Base-by-base conservation (phyloP, 2,888 invertebrate genomes). In the Leptodirus hochenwartii region DNA sequence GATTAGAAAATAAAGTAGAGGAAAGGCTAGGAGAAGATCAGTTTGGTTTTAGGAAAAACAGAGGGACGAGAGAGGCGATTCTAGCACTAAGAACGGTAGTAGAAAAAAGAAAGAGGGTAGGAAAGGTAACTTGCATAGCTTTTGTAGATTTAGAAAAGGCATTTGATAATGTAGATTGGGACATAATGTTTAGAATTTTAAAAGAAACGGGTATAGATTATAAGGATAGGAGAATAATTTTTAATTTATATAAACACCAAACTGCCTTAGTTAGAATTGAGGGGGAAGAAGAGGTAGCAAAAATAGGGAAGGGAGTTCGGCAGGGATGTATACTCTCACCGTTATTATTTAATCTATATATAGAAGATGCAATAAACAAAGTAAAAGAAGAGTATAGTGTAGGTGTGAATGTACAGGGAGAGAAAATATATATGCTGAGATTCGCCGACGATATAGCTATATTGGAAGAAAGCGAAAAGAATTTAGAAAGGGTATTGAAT, bases 301-400 rank as follows among this genome's bases (percentile, higher is more conserved):
- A 27, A 5, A 29, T 29, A 8, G 14, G 14, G 14, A 26, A 11
- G 11, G 30, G 30, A 6, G 30, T 30, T 12, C 9, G 30, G 11
- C 30, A 30, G 13, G 30, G 30, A 29, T 30, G 30, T 14, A 11
- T 30, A 9, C 14, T 30, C 11, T 30, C 27, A 28, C 15, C 26
- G 12, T 10, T 16, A 15, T 14, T 27, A 11, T 30, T 30, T 15
- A 30, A 30, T 11, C n/a, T 30, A 25, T 30, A 30, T 17, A 15
- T 25, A 25, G 38, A 43, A 27, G 27, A 35, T 15, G 39, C 41
- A 33, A 20, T 25, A 6, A n/a, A 37, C 2, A 17, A n/a, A 10
- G 17, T 25, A 4, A 42, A 41, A 30, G 17, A 34, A 16, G 36
- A 40, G 25, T 32, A 34, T n/a, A 30, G 35, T 3, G 20, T 31